These are phyloP conservation scores for Drepanosiphum platanoidis DNA, from an alignment of 2,888 invertebrate species.

Conservation along the genomic window DNA sequence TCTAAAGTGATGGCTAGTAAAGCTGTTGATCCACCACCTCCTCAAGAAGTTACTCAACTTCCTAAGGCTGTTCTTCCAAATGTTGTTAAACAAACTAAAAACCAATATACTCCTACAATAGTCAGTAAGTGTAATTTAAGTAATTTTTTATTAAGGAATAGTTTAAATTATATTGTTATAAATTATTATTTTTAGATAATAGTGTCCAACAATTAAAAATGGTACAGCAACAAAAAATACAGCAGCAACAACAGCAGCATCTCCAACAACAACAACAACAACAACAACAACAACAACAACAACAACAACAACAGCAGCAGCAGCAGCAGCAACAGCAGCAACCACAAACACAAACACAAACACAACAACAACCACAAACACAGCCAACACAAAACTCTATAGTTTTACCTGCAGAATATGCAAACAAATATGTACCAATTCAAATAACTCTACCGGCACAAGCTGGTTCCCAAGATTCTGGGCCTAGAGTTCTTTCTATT, in stretches of 20 bases:
- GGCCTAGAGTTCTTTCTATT: conserved; percentile 83
- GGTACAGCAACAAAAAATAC: conserved; percentile 64
- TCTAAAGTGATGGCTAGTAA: conserved; percentile 87
- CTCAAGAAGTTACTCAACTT: conserved; percentile 62
- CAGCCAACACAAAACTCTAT: conserved; percentile 64
- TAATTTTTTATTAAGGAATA: neutral
- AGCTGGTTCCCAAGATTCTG: conserved; percentile 76
- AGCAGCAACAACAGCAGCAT: conserved; percentile 64
- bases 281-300: conserved; percentile 64
- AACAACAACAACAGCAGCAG: conserved; percentile 64
- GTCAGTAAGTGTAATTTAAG: conserved; percentile 42
- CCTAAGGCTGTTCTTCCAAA: conserved; percentile 62
- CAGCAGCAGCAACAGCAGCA: conserved; percentile 65
- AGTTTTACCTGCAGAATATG: conserved; percentile 63
- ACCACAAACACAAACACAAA: conserved; percentile 65
- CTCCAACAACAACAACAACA: conserved; percentile 65
- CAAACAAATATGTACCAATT: conserved; percentile 67
- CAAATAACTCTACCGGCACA: conserved; percentile 86
- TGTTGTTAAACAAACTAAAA: conserved; percentile 41
- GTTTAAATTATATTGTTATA: conserved; percentile 3
- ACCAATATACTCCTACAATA: conserved; percentile 56
- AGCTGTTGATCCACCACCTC: conserved; percentile 76
- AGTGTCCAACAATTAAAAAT: conserved; percentile 56
- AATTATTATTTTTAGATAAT: conserved; percentile 51
- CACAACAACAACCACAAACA: conserved; percentile 65